These are phyloP conservation scores for Caenorhabditis imperialis DNA, from an alignment of 2,888 invertebrate species.

Conservation along the genomic window DNA sequence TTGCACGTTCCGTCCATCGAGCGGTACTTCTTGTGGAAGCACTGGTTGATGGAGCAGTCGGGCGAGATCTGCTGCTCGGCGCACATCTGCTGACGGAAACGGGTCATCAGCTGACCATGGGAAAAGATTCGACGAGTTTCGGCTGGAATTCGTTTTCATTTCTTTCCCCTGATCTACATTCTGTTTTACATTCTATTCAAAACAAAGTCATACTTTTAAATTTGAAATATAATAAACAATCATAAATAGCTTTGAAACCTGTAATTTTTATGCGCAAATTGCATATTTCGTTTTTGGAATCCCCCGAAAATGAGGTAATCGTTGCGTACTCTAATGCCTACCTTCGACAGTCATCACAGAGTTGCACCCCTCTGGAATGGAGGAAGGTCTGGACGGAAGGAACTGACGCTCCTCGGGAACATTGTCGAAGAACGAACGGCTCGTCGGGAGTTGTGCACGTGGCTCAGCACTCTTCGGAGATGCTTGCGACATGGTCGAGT, in stretches of 20 bases:
- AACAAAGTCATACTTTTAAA: too few relatives aligned
- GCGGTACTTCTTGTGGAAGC: slow-evolving; percentile 82
- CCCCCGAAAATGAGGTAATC: too few relatives aligned
- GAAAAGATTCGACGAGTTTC: slow-evolving; percentile 42
- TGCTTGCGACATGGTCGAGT: too few relatives aligned
- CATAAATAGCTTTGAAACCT: too few relatives aligned
- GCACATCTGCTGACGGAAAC: slow-evolving; percentile 40
- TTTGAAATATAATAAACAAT: too few relatives aligned
- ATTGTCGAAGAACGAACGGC: slow-evolving; percentile 17
- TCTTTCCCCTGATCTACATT: too few relatives aligned
- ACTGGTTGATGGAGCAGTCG: slow-evolving; percentile 71
- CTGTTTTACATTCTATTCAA: background rate
- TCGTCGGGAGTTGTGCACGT: too few relatives aligned
- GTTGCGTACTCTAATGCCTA: too few relatives aligned
- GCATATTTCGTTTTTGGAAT: too few relatives aligned
- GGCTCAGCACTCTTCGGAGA: too few relatives aligned
- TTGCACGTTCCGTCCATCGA: slow-evolving; percentile 95
- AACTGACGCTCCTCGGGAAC: slow-evolving; percentile 16
- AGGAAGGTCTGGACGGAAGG: slow-evolving; percentile 26
- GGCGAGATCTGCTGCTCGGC: slow-evolving; percentile 48
- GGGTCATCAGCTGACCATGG: slow-evolving; percentile 15
- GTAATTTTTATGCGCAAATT: too few relatives aligned
- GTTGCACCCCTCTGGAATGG: slow-evolving; percentile 55
- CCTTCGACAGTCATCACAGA: slow-evolving; percentile 59
- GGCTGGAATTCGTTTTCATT: too few relatives aligned